Percentiles rank a stretch among this genome's conserved stretches.
Evolutionary conservation across 2,797 vertebrate species (phyloP).

Genomic region (Novumbra hubbsi): DNA sequence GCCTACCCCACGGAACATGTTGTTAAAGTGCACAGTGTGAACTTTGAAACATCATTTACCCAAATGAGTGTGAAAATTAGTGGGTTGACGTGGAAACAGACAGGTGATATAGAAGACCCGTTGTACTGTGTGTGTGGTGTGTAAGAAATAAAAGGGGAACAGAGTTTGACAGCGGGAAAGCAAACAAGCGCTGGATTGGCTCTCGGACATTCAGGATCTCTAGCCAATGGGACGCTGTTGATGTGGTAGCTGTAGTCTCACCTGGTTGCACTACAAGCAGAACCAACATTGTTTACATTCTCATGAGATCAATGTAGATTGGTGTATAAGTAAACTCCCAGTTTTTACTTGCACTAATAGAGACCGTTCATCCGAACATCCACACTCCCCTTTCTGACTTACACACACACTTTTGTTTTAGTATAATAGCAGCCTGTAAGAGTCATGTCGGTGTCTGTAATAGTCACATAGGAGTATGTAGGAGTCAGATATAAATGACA

Average conservation of each 20-base stretch:
- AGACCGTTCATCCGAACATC: not conserved
- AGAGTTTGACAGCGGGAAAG: conserved; percentile 55
- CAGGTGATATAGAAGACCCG: not conserved
- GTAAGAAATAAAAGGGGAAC: conserved; percentile 52
- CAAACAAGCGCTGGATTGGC: conserved; percentile 58
- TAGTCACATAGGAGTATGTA: no score
- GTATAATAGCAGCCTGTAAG: no score
- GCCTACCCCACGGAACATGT: no score
- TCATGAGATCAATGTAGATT: not conserved
- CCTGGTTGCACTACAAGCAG: not conserved
- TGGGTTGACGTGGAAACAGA: not conserved
- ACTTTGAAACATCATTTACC: no score
- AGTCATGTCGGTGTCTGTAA: no score
- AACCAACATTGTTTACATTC: no score
- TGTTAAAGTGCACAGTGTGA: no score
- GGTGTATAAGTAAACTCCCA: not conserved
- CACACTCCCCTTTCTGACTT: not conserved
- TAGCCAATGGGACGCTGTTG: not conserved
- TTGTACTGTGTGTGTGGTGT: conserved; percentile 17
- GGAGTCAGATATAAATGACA: no score
- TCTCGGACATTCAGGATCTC: conserved; percentile 24
- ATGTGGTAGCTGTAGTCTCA: not conserved
- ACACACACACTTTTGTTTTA: not conserved
- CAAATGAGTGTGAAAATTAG: no score
- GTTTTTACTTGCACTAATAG: not conserved